A percentile compares a stretch with the other conserved stretches of the same genome.
phyloP scores from a whole-genome alignment of 2,797 vertebrate species.

The Cetoscarus ocellatus region DNA sequence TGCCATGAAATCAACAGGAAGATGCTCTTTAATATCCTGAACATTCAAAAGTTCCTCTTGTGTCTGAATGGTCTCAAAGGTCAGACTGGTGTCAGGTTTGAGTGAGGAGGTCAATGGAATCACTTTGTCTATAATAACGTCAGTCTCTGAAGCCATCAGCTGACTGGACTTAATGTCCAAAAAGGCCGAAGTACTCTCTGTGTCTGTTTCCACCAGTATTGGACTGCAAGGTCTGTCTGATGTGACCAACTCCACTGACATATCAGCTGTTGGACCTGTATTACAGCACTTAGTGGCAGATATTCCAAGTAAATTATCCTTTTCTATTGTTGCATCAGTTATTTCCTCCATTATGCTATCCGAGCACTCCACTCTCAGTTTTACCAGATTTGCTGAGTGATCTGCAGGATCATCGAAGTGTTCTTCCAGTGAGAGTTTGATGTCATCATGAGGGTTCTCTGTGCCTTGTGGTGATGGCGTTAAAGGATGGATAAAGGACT shows the following conservation, averaged over 20 bases:
- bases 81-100: constrained; percentile 51
- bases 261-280: constrained; percentile 43
- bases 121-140: constrained; percentile 57
- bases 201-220: constrained; percentile 59
- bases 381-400: constrained; percentile 40
- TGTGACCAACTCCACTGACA: constrained; percentile 63
- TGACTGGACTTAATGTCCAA: constrained; percentile 53
- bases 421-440: constrained; percentile 42
- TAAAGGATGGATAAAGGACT: constrained; percentile 48
- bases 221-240: constrained; percentile 69
- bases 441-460: constrained; percentile 31
- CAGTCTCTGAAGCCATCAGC: constrained; percentile 69
- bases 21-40: constrained; percentile 75
- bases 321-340: constrained; percentile 40
- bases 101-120: constrained; percentile 56
- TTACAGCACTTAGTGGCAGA: constrained; percentile 51
- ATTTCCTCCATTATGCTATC: constrained; percentile 30
- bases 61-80: constrained; percentile 60
- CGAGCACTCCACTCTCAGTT: constrained; percentile 30
- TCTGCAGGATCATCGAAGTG: constrained; percentile 28
- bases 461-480: constrained; percentile 35
- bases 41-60: constrained; percentile 75
- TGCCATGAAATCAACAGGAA: constrained; percentile 76
- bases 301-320: constrained; percentile 39
- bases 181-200: constrained; percentile 57